Base-by-base conservation (phyloP, 1,140 invertebrate species). In the Aradophagus sp. region DNA sequence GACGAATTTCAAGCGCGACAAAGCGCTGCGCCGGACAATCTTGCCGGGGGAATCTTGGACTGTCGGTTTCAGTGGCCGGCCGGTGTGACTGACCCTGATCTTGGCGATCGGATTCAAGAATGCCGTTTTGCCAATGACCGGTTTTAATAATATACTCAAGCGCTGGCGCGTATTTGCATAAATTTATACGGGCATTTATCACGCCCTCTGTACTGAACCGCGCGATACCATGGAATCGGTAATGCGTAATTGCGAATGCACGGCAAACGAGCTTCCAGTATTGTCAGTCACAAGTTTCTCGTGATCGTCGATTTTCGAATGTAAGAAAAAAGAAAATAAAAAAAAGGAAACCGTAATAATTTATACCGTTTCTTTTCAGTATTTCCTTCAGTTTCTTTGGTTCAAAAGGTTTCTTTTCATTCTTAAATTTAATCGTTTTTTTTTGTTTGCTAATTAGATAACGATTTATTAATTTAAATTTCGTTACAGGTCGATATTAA, bases 91-190 rank as follows among this genome's bases (percentile, higher is more conserved):
- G 68, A 65, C 68, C 68, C 55, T 72, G 68, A 72, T 65, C 68
- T 72, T 72, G 68, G 61, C 41, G 55, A 63, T 71, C 26, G 61
- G 39, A 47, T 48, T 2, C 53, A 63, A 66, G 68, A 72, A 72
- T 72, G 68, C 55, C 34, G 68, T 72, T 53, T 61, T 66, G 68
- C 68, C 59, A 71, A 71, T 71, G 68, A 71, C 68, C 68, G 68
- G 68, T 71, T 71, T 71, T 59, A 71, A 65, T 71, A 71, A 65
- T 71, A 65, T 34, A 71, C 52, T 58, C 52, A 62, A 56, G 26
- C 39, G 12, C 45, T 11, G 34, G 11, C 32, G 50, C 29, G 26
- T 42, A 62, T 63, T 70, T 63, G 67, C 67, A 69, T 69, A 69
- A 27, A 56, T 56, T 62, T 69, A 50, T 62, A 45, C 48, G 6